A percentile compares a stretch with the other conserved stretches of the same genome.
Conservation (phyloP, 2,888 invertebrate species). For the Blera fallax region DNA sequence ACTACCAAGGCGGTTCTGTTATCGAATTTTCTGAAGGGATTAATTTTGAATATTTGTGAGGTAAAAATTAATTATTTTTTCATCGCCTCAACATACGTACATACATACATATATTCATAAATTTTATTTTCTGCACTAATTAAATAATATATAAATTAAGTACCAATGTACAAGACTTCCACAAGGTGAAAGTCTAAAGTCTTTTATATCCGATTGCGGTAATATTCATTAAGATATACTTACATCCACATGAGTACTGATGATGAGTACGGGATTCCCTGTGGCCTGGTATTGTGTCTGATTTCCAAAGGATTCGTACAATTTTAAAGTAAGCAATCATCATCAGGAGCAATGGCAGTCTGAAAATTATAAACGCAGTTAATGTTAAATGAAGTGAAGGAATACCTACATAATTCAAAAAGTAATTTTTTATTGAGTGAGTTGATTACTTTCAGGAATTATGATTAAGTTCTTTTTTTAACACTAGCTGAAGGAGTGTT, state of each 20-base stretch:
- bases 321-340: slow-evolving; percentile 93
- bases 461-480: not conserved
- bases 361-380: slow-evolving; percentile 75
- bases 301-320: slow-evolving; percentile 90
- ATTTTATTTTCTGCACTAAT: not conserved
- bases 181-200: no score
- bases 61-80: not conserved
- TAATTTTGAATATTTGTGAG: no score
- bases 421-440: not conserved
- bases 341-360: slow-evolving; percentile 91
- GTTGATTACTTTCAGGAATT: not conserved
- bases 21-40: no score
- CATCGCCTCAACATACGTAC: not conserved
- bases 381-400: slow-evolving; percentile 4
- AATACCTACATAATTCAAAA: not conserved
- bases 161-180: no score
- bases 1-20: no score
- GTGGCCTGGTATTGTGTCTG: slow-evolving; percentile 90
- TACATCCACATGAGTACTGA: slow-evolving; percentile 75
- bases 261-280: slow-evolving; percentile 82
- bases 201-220: no score
- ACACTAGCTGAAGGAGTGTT: not conserved
- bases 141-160: no score
- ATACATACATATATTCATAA: no score
- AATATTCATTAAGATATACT: slow-evolving; percentile 42